phyloP scores from a whole-genome alignment of 2,113 vertebrate species.

The Ophiodon elongatus region DNA sequence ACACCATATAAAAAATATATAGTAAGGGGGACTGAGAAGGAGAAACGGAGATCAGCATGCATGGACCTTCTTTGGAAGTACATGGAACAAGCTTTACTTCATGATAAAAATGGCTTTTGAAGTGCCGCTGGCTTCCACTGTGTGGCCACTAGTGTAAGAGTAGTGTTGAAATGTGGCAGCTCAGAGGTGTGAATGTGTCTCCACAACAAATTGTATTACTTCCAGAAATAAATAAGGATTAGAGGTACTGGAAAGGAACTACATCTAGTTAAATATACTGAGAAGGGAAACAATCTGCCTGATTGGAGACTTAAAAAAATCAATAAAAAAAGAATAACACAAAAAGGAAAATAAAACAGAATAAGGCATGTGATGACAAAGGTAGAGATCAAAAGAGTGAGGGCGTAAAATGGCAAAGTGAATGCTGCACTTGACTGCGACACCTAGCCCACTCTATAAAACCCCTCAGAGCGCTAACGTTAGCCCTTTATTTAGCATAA shows the following conservation, averaged over 20 bases:
- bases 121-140: background rate
- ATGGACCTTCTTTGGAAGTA: background rate
- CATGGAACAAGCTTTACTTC: background rate
- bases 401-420: slow-evolving; percentile 34
- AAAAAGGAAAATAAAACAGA: background rate
- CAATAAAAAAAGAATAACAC: background rate
- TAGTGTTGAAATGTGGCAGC: background rate
- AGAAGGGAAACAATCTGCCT: background rate
- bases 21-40: background rate
- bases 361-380: background rate
- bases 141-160: background rate
- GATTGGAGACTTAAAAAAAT: slow-evolving; percentile 1
- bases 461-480: slow-evolving; percentile 52
- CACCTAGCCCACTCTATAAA: slow-evolving; percentile 56
- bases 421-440: slow-evolving; percentile 58
- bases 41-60: background rate
- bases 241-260: background rate
- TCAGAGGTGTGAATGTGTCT: background rate
- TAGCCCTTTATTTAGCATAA: slow-evolving; percentile 70
- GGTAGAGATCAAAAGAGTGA: slow-evolving; percentile 34
- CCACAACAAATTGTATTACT: background rate
- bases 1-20: background rate
- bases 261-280: background rate
- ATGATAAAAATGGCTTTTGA: background rate
- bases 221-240: slow-evolving; percentile 1